Conservation (phyloP, 2,888 invertebrate genomes). For the Drosophila testacea region DNA sequence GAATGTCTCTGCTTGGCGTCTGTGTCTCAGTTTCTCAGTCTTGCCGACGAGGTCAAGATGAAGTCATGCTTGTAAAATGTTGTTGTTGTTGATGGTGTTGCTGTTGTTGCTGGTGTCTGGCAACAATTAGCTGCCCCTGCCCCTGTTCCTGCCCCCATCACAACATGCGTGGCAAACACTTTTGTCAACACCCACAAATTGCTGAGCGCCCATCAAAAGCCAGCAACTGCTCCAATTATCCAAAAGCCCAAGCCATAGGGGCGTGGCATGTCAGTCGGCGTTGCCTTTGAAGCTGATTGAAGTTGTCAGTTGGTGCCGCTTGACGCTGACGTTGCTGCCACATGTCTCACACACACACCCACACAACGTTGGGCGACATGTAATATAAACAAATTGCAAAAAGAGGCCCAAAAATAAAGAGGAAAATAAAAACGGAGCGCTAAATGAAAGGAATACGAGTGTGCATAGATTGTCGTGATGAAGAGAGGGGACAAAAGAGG, state of each 20-base stretch:
- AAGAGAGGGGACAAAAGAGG: constrained; percentile 1
- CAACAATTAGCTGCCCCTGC: constrained; percentile 49
- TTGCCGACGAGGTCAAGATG: constrained; percentile 74
- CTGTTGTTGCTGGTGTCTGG: constrained; percentile 19
- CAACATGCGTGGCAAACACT: constrained; percentile 45
- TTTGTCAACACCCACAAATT: constrained; percentile 78
- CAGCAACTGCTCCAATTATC: constrained; percentile 68
- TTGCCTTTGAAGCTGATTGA: constrained; percentile 75
- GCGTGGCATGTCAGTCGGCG: constrained; percentile 75
- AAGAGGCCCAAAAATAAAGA: constrained; percentile 14
- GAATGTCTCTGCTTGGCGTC: constrained; percentile 2
- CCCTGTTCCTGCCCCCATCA: background rate
- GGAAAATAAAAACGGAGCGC: constrained; percentile 14
- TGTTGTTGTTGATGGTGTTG: constrained; percentile 7
- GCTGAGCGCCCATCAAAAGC: constrained; percentile 24
- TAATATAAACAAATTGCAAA: constrained; percentile 77
- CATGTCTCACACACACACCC: background rate
- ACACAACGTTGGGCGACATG: constrained; percentile 53
- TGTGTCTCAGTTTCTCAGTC: constrained; percentile 13
- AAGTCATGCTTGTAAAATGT: constrained; percentile 75
- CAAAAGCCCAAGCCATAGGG: constrained; percentile 41
- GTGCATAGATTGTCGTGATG: constrained; percentile 16
- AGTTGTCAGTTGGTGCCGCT: constrained; percentile 68
- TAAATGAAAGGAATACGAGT: constrained; percentile 49
- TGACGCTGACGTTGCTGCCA: constrained; percentile 18